These are phyloP conservation scores for Virgularia gustaviana DNA, from an alignment of 92 coral and sea anemone genomes.

Conservation along the genomic window DNA sequence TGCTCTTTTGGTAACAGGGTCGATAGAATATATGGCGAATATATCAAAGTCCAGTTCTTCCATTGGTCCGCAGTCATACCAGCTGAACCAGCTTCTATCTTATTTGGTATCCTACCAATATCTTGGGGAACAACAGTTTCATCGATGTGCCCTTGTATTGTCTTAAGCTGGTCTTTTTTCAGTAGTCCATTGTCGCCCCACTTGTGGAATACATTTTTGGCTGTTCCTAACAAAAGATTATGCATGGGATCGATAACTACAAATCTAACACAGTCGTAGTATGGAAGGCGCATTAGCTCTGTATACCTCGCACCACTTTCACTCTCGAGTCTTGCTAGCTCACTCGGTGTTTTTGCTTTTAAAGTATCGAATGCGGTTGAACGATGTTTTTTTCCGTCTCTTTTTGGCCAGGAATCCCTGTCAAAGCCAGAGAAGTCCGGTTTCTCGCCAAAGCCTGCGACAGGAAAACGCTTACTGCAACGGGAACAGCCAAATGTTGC, in stretches of 20 bases:
- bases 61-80: conserved; percentile 38
- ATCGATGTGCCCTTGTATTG: neutral
- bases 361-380: neutral
- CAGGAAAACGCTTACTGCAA: conserved; percentile 35
- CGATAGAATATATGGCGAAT: conserved; percentile 8
- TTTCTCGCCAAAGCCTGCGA: neutral
- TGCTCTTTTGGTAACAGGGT: conserved; percentile 24
- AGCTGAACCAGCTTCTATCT: conserved; percentile 44
- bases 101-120: conserved; percentile 50
- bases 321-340: neutral
- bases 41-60: conserved; percentile 19
- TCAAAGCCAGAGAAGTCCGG: conserved; percentile 59
- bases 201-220: neutral
- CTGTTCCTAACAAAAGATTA: neutral
- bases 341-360: neutral
- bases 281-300: neutral
- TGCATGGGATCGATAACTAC: conserved; percentile 1
- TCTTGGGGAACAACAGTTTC: conserved; percentile 39
- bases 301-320: neutral
- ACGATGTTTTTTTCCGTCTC: neutral
- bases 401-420: neutral
- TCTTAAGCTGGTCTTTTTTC: neutral
- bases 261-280: neutral
- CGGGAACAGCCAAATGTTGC: conserved; percentile 63
- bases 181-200: neutral